Evolutionary conservation across 2,797 vertebrate genomes (phyloP), one percentile per base, ranked within the genome.

Genomic region (Thaleichthys pacificus): DNA sequence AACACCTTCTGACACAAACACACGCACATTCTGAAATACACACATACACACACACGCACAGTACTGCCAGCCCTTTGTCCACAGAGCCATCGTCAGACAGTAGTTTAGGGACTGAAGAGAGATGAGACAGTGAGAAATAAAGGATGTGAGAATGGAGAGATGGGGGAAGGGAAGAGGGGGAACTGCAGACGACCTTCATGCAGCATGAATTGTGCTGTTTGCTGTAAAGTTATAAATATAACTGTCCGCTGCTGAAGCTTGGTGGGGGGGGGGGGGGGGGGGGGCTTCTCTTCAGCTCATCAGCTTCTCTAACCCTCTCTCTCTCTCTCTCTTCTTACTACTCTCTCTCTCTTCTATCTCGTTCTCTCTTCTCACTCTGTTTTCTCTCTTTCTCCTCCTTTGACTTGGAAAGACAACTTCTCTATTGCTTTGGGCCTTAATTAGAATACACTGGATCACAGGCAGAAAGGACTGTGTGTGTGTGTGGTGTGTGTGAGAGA

Each of bases 391-490:
- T 77, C 60, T n/a, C 77, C 80, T 79, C 74, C 24, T 78, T 77
- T 78, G 67, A 75, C 74, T 81, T 70, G 12, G 77, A 77, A 81
- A 83, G 77, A 80, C 69, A 85, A 75, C 80, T 81, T 84, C 85
- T 74, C 73, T 12, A 84, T 88, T 63, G 82, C 87, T 84, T 75
- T 79, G 82, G 86, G 89, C 85, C 79, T 80, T 88, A 89, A 92
- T 89, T 89, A 74, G 38, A 72, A 65, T 28, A 86, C 78, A 77
- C 73, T 75, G 83, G 76, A 86, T 87, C 73, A 81, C 70, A 78
- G 69, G 80, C 81, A 88, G 80, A 85, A 81, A 78, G 67, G 69
- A 63, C 60, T 60, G 68, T 9, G 79, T 47, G 69, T 26, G 60
- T 71, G 58, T 71, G 60, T 71, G 26, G 60, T 47, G 69, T 49